A percentile compares a stretch with the other conserved stretches of the same genome.
Conservation (phyloP, 1,140 invertebrate species). For the Aphaenogaster ashmeadi region DNA sequence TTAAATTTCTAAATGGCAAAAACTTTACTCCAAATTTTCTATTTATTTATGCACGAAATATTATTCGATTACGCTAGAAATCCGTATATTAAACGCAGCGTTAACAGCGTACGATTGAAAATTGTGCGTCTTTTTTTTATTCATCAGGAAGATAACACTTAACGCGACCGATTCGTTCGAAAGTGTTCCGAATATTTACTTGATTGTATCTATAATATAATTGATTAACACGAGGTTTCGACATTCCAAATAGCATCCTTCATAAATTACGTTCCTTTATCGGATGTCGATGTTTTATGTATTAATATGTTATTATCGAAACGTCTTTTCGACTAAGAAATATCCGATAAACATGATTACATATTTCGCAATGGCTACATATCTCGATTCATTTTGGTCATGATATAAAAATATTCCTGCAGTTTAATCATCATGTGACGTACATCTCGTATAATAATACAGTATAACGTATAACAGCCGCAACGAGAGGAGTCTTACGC, state of each 20-base stretch:
- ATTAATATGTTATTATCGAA: constrained; percentile 34
- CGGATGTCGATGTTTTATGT: neutral
- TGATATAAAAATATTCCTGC: constrained; percentile 47
- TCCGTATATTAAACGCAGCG: constrained; percentile 46
- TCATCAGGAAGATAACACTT: constrained; percentile 55
- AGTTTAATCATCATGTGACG: constrained; percentile 8
- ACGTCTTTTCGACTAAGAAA: constrained; percentile 5
- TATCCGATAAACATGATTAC: constrained; percentile 26
- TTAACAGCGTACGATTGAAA: constrained; percentile 27
- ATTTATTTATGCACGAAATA: constrained; percentile 50
- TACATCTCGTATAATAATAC: neutral
- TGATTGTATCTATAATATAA: constrained; percentile 25
- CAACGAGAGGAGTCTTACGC: constrained; percentile 21
- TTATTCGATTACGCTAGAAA: constrained; percentile 49
- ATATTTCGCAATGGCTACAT: neutral
- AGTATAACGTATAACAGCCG: constrained; percentile 21
- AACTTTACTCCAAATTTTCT: constrained; percentile 37
- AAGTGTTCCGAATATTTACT: constrained; percentile 14
- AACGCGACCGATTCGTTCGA: constrained; percentile 17
- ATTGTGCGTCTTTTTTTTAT: constrained; percentile 49
- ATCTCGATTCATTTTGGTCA: constrained; percentile 17
- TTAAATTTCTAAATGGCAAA: constrained; percentile 11
- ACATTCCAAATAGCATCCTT: constrained; percentile 30
- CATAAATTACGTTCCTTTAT: neutral
- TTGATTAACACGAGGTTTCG: constrained; percentile 22